These are phyloP conservation scores for Eonycteris spelaea DNA, from an alignment of 2,113 vertebrate species.

Conservation along the genomic window DNA sequence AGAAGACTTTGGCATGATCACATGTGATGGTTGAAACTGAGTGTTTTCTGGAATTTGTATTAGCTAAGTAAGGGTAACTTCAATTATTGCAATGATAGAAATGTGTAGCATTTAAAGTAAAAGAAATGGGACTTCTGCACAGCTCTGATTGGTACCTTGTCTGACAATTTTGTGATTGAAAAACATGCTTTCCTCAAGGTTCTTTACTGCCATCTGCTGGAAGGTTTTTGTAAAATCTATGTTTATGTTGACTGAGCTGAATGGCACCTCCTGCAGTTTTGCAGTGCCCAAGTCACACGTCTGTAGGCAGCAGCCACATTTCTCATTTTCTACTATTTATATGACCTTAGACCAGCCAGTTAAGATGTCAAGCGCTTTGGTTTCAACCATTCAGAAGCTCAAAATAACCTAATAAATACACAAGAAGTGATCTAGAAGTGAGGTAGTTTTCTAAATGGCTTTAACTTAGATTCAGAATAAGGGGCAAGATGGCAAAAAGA, in stretches of 20 bases:
- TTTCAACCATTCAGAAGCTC: not conserved
- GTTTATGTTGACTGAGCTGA: not conserved
- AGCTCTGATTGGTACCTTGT: not conserved
- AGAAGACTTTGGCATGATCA: not conserved
- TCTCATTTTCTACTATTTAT: not conserved
- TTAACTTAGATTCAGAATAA: not conserved
- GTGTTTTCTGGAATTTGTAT: not conserved
- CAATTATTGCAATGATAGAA: not conserved
- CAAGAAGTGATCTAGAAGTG: not conserved
- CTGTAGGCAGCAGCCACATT: not conserved
- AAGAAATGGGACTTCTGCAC: not conserved
- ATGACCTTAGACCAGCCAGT: not conserved
- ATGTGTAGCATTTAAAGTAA: not conserved
- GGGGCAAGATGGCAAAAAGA: not conserved
- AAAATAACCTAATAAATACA: not conserved
- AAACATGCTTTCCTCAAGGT: not conserved
- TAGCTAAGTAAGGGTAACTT: not conserved
- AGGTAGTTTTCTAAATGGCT: not conserved
- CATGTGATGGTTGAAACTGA: not conserved
- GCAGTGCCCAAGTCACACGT: not conserved
- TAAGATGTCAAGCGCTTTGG: not conserved
- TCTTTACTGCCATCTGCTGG: conserved; percentile 59
- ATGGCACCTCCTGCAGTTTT: not conserved
- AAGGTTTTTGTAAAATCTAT: not conserved
- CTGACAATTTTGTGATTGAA: not conserved